Percentiles rank a stretch among this genome's conserved stretches.
phyloP scores from a whole-genome alignment of 2,797 vertebrate species.

The Hephaestus fuliginosus region DNA sequence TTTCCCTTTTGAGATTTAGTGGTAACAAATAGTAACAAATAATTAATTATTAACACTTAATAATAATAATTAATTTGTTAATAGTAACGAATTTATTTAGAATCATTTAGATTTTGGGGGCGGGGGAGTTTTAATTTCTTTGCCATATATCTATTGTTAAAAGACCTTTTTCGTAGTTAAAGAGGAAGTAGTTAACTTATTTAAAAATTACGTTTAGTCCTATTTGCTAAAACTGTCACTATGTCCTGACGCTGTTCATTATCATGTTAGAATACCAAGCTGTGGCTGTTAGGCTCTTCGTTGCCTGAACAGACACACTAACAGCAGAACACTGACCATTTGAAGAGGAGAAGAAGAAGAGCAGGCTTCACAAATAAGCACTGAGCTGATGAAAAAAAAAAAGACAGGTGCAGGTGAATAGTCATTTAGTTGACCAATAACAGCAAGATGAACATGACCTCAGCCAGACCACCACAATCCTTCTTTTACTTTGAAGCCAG shows the following conservation, averaged over 20 bases:
- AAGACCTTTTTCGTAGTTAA: too few species aligned
- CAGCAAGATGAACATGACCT: constrained; percentile 9
- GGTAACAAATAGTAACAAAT: too few species aligned
- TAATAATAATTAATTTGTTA: too few species aligned
- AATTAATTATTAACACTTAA: too few species aligned
- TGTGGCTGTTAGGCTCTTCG: neutral
- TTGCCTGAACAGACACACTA: neutral
- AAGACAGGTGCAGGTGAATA: constrained; percentile 7
- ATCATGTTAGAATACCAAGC: neutral
- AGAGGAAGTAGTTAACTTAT: too few species aligned
- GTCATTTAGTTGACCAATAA: constrained; percentile 14
- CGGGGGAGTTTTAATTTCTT: too few species aligned
- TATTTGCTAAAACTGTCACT: too few species aligned
- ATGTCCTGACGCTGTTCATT: neutral
- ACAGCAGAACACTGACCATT: neutral
- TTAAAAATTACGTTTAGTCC: too few species aligned
- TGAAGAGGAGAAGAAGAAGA: neutral
- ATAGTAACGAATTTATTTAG: too few species aligned
- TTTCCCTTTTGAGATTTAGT: too few species aligned
- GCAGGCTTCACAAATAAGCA: constrained; percentile 7
- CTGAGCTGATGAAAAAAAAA: constrained; percentile 5
- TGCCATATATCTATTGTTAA: too few species aligned
- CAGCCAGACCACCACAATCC: neutral
- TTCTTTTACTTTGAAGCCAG: constrained; percentile 14
- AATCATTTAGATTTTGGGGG: too few species aligned